Evolutionary conservation across 2,888 invertebrate genomes (phyloP), one percentile per base, ranked within the genome.

Genomic region (Spicauda simplicius): DNA sequence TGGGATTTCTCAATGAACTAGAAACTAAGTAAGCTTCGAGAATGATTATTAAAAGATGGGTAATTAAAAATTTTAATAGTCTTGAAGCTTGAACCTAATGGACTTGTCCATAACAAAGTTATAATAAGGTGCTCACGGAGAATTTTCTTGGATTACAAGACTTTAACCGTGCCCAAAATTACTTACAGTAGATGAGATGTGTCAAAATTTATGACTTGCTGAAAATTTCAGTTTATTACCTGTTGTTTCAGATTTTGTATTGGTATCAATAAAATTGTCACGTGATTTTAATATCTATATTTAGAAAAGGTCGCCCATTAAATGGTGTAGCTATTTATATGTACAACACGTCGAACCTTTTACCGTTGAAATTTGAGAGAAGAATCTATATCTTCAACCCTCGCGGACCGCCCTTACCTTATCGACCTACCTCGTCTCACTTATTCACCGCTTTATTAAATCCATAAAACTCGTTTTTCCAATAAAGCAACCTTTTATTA

Each of bases 381-480:
- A 53, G n/a, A 53, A 61, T 52, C 37, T 52, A 60, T 59, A 50
- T 59, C 59, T 60, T 16, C 60, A 60, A 52, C 52, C 60, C 48
- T 48, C 14, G 52, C 58, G 48, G 33, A 25, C 57, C 56, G 20
- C 50, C 48, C 55, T 52, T 65, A 55, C 58, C 37, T 25, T 65
- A 53, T 19, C 52, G 55, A 45, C 55, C 52, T 18, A 41, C 54
- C 58, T 65, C 58, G 11, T 63, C 60, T 67, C 64, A 60, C 64
- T 65, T 68, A 72, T 70, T 69, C 68, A 68, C 25, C 52, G 68
- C 67, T 53, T 68, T 72, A 72, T 69, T 69, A 70, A 72, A 70
- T 69, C 67, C 66, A 71, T 72, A 71, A 72, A 72, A 69, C 53
- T 56, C 66, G 63, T 71, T 69, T 56, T 58, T 53, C 18, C 20